Evolutionary conservation across 2,888 invertebrate genomes (phyloP), one percentile per base, ranked within the genome.

Genomic region (Limnephilus lunatus): DNA sequence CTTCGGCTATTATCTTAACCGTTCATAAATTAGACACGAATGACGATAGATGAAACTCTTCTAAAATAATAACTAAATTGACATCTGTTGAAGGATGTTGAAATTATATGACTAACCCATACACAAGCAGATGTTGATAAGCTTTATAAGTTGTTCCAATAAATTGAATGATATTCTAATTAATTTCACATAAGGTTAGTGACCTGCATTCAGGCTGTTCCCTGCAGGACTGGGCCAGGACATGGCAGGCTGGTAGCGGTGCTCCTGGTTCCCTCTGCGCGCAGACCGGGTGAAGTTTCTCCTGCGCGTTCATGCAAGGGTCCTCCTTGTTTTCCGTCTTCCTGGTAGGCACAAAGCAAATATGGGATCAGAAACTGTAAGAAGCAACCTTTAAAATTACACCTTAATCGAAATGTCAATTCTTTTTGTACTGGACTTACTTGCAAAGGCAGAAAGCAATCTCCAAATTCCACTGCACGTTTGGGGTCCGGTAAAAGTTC

Each of bases 381-480:
- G 53, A 5, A 15, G 7, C 0, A 53, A 19, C 19, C 53, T 68
- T 3, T 7, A 68, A 68, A 68, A 19, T 25, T 0, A 25, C 5
- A 14, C 0, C 48, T 15, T 3, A 2, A 48, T 48, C 15, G 48
- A 48, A 0, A 14, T 0, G 48, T 48, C 48, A 14, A 48, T 15
- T 48, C 14, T 81, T 81, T 81, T 30, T n/a, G 32, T 14, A 82
- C 15, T 25, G 25, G 39, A 97, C 98, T 97, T 96, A 98, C 98
- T 98, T 98, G 98, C 99, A 99, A 93, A 98, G 97, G 95, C 99
- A 99, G 96, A 98, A 98, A 94, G 98, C 99, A 94, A 98, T 98
- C 95, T 98, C 98, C 94, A 98, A 97, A 95, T 98, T 98, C 97
- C 98, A 98, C 94, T 97, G 97, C 94, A 98, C 97, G 92, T 97